Conservation (phyloP, 2,888 invertebrate genomes). For the Scaptomyza cyrtandrae region DNA sequence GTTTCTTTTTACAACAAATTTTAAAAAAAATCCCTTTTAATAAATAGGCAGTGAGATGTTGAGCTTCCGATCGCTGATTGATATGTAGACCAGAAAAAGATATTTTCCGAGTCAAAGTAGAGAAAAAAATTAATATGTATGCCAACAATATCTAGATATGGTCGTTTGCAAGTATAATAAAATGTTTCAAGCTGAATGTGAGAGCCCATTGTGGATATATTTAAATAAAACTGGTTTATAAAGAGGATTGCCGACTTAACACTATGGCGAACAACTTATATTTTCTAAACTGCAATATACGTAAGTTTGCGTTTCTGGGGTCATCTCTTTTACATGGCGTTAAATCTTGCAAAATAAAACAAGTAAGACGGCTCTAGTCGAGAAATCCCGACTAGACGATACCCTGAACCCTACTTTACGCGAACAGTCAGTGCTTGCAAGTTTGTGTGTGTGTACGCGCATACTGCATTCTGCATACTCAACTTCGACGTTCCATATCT, state of each 20-base stretch:
- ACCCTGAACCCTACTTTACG: too few species aligned
- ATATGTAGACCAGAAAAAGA: background rate
- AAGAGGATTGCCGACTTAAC: background rate
- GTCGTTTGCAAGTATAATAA: slow-evolving; percentile 13
- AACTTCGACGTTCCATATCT: too few species aligned
- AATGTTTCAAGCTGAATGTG: background rate
- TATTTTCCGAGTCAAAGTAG: background rate
- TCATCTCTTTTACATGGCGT: too few species aligned
- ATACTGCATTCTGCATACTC: too few species aligned
- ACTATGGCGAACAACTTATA: background rate
- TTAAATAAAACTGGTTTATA: background rate
- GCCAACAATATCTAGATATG: background rate
- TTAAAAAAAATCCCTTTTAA: slow-evolving; percentile 3
- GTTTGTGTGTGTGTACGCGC: too few species aligned
- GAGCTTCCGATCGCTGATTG: background rate
- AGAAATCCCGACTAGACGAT: too few species aligned
- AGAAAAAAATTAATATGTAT: slow-evolving; percentile 12
- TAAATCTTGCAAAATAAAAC: too few species aligned
- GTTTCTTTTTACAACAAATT: background rate
- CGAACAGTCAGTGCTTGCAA: too few species aligned
- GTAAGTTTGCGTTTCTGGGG: too few species aligned
- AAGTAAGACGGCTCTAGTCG: too few species aligned
- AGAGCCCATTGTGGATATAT: background rate
- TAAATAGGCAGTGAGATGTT: background rate
- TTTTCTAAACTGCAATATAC: background rate